Conservation (phyloP, 2,888 invertebrate genomes). For the Hybos culiciformis region DNA sequence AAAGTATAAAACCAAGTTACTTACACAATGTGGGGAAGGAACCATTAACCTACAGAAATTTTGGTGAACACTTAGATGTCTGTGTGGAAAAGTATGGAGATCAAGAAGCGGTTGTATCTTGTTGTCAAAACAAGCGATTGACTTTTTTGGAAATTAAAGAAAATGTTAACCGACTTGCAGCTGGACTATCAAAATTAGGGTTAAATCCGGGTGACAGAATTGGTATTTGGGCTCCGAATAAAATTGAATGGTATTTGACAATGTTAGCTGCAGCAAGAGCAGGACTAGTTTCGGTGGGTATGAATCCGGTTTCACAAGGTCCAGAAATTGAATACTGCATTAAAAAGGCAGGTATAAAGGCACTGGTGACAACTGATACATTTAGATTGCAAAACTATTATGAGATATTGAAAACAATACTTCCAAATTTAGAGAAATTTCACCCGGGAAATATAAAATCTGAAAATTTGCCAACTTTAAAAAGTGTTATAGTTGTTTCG, state of each 20-base stretch:
- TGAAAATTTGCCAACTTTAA: conserved; percentile 34
- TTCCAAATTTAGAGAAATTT: conserved; percentile 38
- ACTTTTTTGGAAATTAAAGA: conserved; percentile 37
- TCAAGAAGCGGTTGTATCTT: conserved; percentile 39
- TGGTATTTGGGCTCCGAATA: conserved; percentile 64
- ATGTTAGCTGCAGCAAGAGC: conserved; percentile 52
- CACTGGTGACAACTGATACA: conserved; percentile 44
- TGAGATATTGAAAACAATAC: conserved; percentile 40
- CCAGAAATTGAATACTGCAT: conserved; percentile 54
- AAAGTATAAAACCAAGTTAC: conserved; percentile 37
- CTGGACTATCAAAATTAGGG: conserved; percentile 50
- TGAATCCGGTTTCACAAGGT: conserved; percentile 57
- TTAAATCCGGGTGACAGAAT: conserved; percentile 53
- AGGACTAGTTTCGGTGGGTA: conserved; percentile 54
- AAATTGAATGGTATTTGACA: conserved; percentile 53
- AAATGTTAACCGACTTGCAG: conserved; percentile 46
- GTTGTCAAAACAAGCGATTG: conserved; percentile 35
- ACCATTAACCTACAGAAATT: conserved; percentile 37
- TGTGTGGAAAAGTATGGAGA: conserved; percentile 40
- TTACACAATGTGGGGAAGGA: conserved; percentile 34
- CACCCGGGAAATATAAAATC: conserved; percentile 35
- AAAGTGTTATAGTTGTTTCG: conserved; percentile 40
- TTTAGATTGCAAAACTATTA: conserved; percentile 52
- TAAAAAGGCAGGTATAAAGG: conserved; percentile 49
- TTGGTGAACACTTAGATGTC: conserved; percentile 40